Evolutionary conservation across 2,888 invertebrate species (phyloP), one percentile per base, ranked within the genome.

Genomic region (Caenorhabditis sp.): DNA sequence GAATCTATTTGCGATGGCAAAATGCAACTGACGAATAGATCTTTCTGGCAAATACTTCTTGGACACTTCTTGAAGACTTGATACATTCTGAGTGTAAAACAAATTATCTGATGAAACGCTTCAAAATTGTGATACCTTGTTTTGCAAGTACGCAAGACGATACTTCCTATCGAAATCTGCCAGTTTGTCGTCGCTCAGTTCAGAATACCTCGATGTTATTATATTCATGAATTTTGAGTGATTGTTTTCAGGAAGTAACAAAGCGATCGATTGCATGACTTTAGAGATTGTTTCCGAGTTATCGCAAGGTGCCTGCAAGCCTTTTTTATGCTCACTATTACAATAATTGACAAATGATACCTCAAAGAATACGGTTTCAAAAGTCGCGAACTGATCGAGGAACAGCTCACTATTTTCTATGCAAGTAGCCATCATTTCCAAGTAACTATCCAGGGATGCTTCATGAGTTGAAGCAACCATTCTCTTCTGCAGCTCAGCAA

Each of bases 221-320:
- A n/a, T 22, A 49, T 64, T 8, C 72, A 72, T 79, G 7, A 79
- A 64, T 12, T 41, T 38, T 5, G 56, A 12, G 56, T 79, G 79
- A 12, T 63, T 51, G 7, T 64, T 10, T 44, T 59, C 26, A 6
- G 54, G 5, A 3, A 79, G 56, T 10, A 79, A 19, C 7, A 61
- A 22, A 26, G 68, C 14, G n/a, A 69, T 69, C 5, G 44, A 35
- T 28, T 76, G 76, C 51, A 76, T n/a, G 2, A 38, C 19, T 38
- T 26, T 56, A 0, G 68, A 19, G 14, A 38, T 22, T 35, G 8
- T 16, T 31, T 58, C 58, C 0, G 64, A 7, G 5, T 64, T 6
- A 22, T 24, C 14, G 12, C 35, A n/a, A 6, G 12, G 12, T 10
- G 12, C 38, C 38, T 59, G 14, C 12, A 41, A 24, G n/a, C n/a